Conservation (phyloP, 2,888 invertebrate genomes). For the Dasysyrphus tricinctus region DNA sequence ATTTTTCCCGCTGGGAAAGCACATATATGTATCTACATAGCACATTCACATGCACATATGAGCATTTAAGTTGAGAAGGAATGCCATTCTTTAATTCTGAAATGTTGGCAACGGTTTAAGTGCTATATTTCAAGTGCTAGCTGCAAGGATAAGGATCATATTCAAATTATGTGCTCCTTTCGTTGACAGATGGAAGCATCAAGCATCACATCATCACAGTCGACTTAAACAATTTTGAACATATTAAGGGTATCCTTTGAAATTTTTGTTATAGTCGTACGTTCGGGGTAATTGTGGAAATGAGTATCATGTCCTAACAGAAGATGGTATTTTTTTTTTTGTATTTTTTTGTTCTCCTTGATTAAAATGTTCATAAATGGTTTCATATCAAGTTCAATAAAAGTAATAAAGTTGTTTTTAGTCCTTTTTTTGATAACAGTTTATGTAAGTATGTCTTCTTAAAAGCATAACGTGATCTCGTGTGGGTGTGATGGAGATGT, state of each 20-base stretch:
- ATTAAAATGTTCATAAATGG: background rate
- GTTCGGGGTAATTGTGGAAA: slow-evolving; percentile 1
- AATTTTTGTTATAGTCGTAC: background rate
- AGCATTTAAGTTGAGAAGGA: background rate
- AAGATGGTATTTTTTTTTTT: background rate
- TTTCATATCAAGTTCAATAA: background rate
- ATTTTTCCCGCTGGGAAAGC: too few species aligned
- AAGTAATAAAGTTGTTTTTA: background rate
- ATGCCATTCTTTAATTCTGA: background rate
- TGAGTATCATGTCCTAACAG: background rate
- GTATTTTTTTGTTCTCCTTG: background rate
- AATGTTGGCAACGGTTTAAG: slow-evolving; percentile 10
- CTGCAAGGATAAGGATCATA: background rate
- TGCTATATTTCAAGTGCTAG: background rate
- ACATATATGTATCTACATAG: background rate
- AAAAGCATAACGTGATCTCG: background rate
- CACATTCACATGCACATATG: background rate
- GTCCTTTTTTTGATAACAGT: background rate
- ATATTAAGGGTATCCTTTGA: background rate
- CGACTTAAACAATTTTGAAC: slow-evolving; percentile 1
- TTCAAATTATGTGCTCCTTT: slow-evolving; percentile 17
- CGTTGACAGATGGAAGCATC: slow-evolving; percentile 15
- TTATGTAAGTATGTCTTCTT: background rate
- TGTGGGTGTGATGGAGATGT: background rate
- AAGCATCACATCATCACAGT: slow-evolving; percentile 13